Base-by-base conservation (phyloP, 92 coral and sea anemone species). In the Montipora capitata region DNA sequence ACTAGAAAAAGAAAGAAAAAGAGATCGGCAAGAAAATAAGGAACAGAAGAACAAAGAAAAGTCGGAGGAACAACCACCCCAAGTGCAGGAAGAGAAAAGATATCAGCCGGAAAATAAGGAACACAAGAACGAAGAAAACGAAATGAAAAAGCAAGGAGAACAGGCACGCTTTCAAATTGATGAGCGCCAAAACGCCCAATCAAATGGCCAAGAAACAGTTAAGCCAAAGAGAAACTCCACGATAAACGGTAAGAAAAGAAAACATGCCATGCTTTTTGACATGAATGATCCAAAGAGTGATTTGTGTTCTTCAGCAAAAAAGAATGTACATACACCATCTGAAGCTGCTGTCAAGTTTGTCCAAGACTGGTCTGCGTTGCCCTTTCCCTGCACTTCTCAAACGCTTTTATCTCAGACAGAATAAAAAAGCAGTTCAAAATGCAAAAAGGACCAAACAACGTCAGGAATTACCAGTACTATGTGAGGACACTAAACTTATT, bases 311-410 rank as follows among this genome's bases (percentile, higher is more conserved):
- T 54, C 40, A 62, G 52, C 39, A n/a, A 40, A 15, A 68, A 54
- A 13, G 72, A 72, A 42, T 11, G 7, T 42, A 66, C 10, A 66
- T 18, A 20, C 10, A 66, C 77, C 54, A 15, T 72, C 57, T 11
- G 38, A 72, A 42, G 77, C 77, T 72, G 77, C 77, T 12, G 20
- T 38, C 7, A 72, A 84, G 62, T 84, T 72, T 58, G 45, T 84
- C 63, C 11, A 74, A 40, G 82, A 74, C 43, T 81, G 72, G 38
- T 84, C 88, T 20, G 57, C 82, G 10, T 13, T 84, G 7, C 88
- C 88, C 1, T 71, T 84, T 59, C 88, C 75, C 4, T 17, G 81
- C 43, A 74, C 88, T n/a, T 84, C 81, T 59, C 52, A 42, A 58
- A 56, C 41, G 66, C 38, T 83, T 83, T 72, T 83, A 83, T 72